phyloP scores from a whole-genome alignment of 2,888 invertebrate species.

The Lycia hirtaria region DNA sequence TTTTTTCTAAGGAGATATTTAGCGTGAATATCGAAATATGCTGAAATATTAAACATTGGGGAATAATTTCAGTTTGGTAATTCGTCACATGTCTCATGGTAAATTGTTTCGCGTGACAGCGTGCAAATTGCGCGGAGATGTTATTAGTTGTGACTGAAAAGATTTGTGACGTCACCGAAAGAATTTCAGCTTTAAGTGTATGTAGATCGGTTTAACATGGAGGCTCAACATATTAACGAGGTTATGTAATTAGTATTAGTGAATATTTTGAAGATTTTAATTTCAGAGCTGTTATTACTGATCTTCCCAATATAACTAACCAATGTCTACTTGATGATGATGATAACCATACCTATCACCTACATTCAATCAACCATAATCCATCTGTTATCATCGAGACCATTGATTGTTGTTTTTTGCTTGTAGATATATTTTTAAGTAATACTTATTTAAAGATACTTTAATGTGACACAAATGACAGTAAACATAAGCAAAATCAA shows the following conservation, averaged over 20 bases:
- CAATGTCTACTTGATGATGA: too few species aligned
- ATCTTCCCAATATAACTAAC: background rate
- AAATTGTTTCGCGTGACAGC: constrained; percentile 73
- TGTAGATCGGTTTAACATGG: constrained; percentile 30
- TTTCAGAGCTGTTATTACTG: background rate
- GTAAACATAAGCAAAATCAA: too few species aligned
- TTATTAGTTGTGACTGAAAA: constrained; percentile 60
- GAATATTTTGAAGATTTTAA: background rate
- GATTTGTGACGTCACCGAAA: constrained; percentile 53
- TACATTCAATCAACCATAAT: background rate
- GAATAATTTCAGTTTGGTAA: constrained; percentile 68
- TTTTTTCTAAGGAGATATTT: constrained; percentile 63
- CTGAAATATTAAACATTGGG: constrained; percentile 58
- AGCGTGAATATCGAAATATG: constrained; percentile 56
- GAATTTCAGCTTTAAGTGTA: constrained; percentile 40
- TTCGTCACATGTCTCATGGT: constrained; percentile 71
- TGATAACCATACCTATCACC: too few species aligned
- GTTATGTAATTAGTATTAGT: background rate
- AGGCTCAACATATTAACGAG: constrained; percentile 20
- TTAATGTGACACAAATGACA: too few species aligned
- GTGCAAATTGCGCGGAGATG: constrained; percentile 67
- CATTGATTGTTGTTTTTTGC: too few species aligned
- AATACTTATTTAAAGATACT: too few species aligned
- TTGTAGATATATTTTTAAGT: too few species aligned
- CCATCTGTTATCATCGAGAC: too few species aligned